A percentile compares a stretch with the other conserved stretches of the same genome.
phyloP scores from a whole-genome alignment of 2,888 invertebrate genomes.

The Cenopis cana region DNA sequence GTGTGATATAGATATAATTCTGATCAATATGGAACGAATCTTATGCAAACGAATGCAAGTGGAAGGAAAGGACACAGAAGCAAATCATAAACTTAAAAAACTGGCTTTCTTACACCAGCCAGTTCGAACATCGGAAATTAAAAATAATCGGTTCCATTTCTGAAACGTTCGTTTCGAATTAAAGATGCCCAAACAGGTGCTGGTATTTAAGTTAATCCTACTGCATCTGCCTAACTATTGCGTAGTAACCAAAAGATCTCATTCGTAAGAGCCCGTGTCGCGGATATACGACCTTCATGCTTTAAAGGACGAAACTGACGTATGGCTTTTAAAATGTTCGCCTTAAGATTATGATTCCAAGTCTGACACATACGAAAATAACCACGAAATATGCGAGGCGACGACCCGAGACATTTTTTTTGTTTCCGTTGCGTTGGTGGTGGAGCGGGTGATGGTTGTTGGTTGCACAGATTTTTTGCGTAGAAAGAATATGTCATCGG shows the following conservation, averaged over 20 bases:
- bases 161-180: constrained; percentile 63
- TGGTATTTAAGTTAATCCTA: constrained; percentile 77
- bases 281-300: background rate
- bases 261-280: background rate
- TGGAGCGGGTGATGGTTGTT: constrained; percentile 26
- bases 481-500: constrained; percentile 26
- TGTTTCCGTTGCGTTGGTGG: constrained; percentile 40
- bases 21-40: background rate
- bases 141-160: constrained; percentile 72
- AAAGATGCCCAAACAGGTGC: constrained; percentile 76
- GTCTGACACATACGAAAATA: constrained; percentile 71
- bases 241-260: background rate
- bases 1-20: too few relatives aligned
- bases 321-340: constrained; percentile 62
- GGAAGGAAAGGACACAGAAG: background rate
- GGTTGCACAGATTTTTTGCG: constrained; percentile 25
- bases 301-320: constrained; percentile 53
- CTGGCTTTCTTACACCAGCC: constrained; percentile 12
- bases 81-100: background rate
- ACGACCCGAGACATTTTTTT: constrained; percentile 64
- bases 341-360: constrained; percentile 68
- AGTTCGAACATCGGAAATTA: constrained; percentile 36
- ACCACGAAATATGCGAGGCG: constrained; percentile 63
- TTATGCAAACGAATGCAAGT: too few relatives aligned
- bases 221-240: constrained; percentile 68